Evolutionary conservation across 1,140 invertebrate species (phyloP).

Genomic region (Drosophila micromelanica): DNA sequence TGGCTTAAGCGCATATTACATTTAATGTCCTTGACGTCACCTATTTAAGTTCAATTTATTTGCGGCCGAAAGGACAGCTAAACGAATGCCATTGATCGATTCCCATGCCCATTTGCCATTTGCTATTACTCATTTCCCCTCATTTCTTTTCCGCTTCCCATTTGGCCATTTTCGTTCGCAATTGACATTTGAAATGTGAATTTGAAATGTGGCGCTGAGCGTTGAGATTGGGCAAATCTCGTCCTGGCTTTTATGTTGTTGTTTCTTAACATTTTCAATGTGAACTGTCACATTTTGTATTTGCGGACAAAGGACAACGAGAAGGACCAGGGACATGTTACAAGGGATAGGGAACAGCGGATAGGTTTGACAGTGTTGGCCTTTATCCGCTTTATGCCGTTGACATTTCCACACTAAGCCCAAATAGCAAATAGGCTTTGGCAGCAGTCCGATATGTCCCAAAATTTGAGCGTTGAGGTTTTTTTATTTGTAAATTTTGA

Average conservation of each 20-base stretch:
- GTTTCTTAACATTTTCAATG: conserved; percentile 54
- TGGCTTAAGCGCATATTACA: conserved; percentile 45
- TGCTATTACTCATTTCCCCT: background rate
- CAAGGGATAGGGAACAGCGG: background rate
- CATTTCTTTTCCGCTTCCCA: conserved; percentile 4
- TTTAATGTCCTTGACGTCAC: conserved; percentile 77
- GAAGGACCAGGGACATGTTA: background rate
- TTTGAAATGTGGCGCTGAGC: conserved; percentile 48
- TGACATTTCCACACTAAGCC: conserved; percentile 74
- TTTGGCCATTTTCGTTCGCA: conserved; percentile 14
- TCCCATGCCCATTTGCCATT: conserved; percentile 39
- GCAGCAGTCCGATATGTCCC: conserved; percentile 35
- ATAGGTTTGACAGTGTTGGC: conserved; percentile 23
- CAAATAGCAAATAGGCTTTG: conserved; percentile 62
- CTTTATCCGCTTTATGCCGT: conserved; percentile 73
- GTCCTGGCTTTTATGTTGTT: conserved; percentile 61
- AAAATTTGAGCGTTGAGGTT: conserved; percentile 37
- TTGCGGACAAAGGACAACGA: background rate
- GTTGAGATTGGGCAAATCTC: conserved; percentile 74
- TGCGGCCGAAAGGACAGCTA: conserved; percentile 61
- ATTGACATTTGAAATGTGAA: conserved; percentile 34
- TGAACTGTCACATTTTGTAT: conserved; percentile 74
- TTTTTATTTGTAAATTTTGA: conserved; percentile 50
- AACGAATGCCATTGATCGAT: conserved; percentile 75
- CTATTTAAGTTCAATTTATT: conserved; percentile 83